phyloP scores from a whole-genome alignment of 1,140 invertebrate species.

The Drosophila leontia region DNA sequence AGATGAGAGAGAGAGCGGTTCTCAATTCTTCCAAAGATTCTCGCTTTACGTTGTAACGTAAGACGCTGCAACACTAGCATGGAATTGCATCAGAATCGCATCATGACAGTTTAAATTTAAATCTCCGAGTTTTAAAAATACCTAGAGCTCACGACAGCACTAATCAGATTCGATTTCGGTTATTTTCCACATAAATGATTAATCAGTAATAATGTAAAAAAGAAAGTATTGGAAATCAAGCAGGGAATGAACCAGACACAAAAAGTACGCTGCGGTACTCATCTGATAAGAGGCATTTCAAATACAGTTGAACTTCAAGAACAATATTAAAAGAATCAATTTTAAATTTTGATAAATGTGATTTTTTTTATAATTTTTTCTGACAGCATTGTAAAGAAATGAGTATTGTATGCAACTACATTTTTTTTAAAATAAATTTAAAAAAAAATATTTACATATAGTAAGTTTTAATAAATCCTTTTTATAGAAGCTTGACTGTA shows the following conservation, averaged over 20 bases:
- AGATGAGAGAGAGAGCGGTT: slow-evolving; percentile 3
- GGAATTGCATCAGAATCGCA: slow-evolving; percentile 43
- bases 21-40: slow-evolving; percentile 3
- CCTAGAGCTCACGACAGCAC: slow-evolving; percentile 3
- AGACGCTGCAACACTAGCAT: slow-evolving; percentile 9
- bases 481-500: background rate
- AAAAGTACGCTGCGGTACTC: slow-evolving; percentile 27
- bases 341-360: too few relatives aligned
- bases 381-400: too few relatives aligned
- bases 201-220: slow-evolving; percentile 49
- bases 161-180: slow-evolving; percentile 51
- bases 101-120: slow-evolving; percentile 32
- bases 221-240: slow-evolving; percentile 55
- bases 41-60: slow-evolving; percentile 28
- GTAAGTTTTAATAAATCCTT: too few relatives aligned
- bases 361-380: too few relatives aligned
- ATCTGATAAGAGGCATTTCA: slow-evolving; percentile 40
- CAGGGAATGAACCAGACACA: slow-evolving; percentile 18
- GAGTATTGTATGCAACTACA: too few relatives aligned
- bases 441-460: background rate
- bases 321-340: background rate
- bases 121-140: slow-evolving; percentile 29
- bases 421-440: too few relatives aligned
- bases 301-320: slow-evolving; percentile 15
- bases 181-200: slow-evolving; percentile 66